Evolutionary conservation across 2,113 vertebrate genomes (phyloP).

Genomic region (Campylorhamphus procurvoides): DNA sequence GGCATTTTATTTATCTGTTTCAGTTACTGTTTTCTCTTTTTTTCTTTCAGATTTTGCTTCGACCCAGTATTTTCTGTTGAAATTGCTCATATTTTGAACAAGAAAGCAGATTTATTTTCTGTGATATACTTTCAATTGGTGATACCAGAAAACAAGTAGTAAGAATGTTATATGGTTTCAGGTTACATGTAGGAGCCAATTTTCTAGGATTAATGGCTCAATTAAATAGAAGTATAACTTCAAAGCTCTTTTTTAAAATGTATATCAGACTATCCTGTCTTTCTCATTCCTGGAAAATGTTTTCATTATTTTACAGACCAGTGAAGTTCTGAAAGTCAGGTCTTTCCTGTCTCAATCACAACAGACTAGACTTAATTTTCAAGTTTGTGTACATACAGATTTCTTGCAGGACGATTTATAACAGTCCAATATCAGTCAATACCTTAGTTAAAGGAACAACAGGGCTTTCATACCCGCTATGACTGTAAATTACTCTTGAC

Average conservation of each 20-base stretch:
- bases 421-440: background rate
- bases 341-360: background rate
- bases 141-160: slow-evolving; percentile 15
- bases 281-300: slow-evolving; percentile 4
- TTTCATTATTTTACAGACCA: slow-evolving; percentile 46
- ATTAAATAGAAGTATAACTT: slow-evolving; percentile 49
- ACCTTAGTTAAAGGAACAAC: slow-evolving; percentile 10
- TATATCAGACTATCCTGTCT: slow-evolving; percentile 33
- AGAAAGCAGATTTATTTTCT: slow-evolving; percentile 43
- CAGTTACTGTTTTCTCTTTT: background rate
- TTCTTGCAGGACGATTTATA: slow-evolving; percentile 19
- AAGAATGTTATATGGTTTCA: slow-evolving; percentile 39
- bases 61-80: background rate
- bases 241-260: slow-evolving; percentile 39
- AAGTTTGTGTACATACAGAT: background rate
- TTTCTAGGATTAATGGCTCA: slow-evolving; percentile 63
- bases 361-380: background rate
- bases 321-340: background rate
- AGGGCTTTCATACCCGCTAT: background rate
- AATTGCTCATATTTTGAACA: slow-evolving; percentile 29
- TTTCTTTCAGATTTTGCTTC: background rate
- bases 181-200: slow-evolving; percentile 32
- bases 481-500: background rate
- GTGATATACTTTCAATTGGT: background rate
- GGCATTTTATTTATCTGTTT: slow-evolving; percentile 43